phyloP scores from a whole-genome alignment of 2,113 vertebrate genomes.

The Leptobrachium leishanense region DNA sequence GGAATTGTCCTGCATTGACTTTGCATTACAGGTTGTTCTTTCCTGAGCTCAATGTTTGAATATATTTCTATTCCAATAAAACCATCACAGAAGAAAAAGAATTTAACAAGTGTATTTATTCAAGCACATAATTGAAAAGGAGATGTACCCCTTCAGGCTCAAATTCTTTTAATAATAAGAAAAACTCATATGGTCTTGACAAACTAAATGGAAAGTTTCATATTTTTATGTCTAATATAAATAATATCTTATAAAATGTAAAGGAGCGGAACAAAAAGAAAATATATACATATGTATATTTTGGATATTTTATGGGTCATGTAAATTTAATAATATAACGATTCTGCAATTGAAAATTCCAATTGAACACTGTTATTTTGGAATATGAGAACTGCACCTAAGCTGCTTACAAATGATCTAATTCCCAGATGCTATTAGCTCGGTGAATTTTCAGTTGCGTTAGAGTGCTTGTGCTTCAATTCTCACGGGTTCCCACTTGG shows the following conservation, averaged over 20 bases:
- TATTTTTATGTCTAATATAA: background rate
- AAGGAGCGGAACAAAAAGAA: too few relatives aligned
- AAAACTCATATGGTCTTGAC: conserved; percentile 29
- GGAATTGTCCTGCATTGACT: too few relatives aligned
- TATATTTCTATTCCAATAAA: conserved; percentile 29
- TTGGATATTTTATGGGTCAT: background rate
- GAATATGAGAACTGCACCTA: conserved; percentile 21
- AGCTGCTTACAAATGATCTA: conserved; percentile 25
- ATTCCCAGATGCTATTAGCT: conserved; percentile 22
- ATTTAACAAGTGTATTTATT: conserved; percentile 24
- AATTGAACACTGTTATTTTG: conserved; percentile 20
- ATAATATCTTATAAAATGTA: too few relatives aligned
- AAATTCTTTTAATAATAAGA: conserved; percentile 30
- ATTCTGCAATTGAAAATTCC: conserved; percentile 14
- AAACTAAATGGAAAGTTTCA: conserved; percentile 13
- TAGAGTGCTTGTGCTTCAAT: background rate
- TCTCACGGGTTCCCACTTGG: conserved; percentile 18
- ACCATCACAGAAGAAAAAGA: background rate
- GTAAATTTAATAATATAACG: conserved; percentile 5
- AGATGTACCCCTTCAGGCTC: conserved; percentile 25
- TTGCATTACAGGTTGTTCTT: background rate
- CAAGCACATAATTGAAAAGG: conserved; percentile 47
- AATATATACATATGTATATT: too few relatives aligned
- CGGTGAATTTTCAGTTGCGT: conserved; percentile 35
- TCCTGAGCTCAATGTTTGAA: background rate